A percentile compares a stretch with the other conserved stretches of the same genome.
Conservation (phyloP, 2,888 invertebrate genomes). For the Tribolium freemani region DNA sequence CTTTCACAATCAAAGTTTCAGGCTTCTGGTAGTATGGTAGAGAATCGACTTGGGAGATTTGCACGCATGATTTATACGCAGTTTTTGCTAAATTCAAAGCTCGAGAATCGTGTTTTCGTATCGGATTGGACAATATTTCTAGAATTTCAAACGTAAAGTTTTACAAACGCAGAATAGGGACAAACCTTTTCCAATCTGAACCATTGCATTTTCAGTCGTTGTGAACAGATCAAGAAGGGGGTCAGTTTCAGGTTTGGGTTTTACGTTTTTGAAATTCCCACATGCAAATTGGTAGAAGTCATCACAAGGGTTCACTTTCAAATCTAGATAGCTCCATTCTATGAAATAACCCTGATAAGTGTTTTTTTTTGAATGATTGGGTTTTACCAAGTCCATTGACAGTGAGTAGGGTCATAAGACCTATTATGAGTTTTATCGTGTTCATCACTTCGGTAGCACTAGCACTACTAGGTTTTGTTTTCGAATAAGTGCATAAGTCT, state of each 20-base stretch:
- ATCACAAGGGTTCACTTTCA: conserved; percentile 66
- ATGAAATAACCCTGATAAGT: background rate
- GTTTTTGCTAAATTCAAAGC: conserved; percentile 64
- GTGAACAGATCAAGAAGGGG: conserved; percentile 65
- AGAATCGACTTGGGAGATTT: conserved; percentile 46
- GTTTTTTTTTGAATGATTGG: background rate
- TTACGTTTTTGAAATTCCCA: conserved; percentile 66
- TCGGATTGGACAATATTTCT: conserved; percentile 58
- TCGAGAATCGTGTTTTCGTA: conserved; percentile 54
- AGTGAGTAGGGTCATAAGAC: background rate
- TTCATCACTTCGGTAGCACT: background rate
- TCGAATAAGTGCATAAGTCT: conserved; percentile 2
- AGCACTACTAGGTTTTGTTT: conserved; percentile 2
- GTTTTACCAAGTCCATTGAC: background rate
- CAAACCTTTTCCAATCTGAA: conserved; percentile 60
- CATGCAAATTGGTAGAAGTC: conserved; percentile 69
- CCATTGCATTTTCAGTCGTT: conserved; percentile 65
- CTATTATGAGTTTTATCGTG: background rate
- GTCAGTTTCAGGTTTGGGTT: conserved; percentile 62
- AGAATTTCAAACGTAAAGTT: conserved; percentile 12
- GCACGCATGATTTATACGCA: conserved; percentile 63
- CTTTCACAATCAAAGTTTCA: conserved; percentile 58
- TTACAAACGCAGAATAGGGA: background rate
- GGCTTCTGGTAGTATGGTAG: conserved; percentile 50
- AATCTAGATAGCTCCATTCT: background rate